These are phyloP conservation scores for Rhineura floridana DNA, from an alignment of 2,113 vertebrate species.

Conservation along the genomic window DNA sequence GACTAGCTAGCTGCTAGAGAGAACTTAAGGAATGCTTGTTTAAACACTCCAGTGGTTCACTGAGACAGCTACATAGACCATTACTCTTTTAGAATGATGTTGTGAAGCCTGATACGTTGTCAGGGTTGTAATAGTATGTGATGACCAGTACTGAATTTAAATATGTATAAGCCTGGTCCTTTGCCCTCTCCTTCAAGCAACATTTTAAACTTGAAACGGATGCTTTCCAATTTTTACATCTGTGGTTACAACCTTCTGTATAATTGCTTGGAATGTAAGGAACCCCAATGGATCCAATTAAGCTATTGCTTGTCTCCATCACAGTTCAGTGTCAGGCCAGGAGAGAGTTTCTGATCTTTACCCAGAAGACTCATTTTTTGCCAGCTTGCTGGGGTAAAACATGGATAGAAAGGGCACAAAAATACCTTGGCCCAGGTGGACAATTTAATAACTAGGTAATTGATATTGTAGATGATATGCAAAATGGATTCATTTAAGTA, in stretches of 20 bases:
- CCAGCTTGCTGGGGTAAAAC: background rate
- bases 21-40: background rate
- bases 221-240: constrained; percentile 30
- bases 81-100: background rate
- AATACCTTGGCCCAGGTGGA: background rate
- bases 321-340: constrained; percentile 5
- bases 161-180: background rate
- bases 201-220: background rate
- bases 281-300: constrained; percentile 46
- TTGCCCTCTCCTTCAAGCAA: constrained; percentile 11
- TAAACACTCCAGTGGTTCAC: background rate
- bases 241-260: constrained; percentile 9
- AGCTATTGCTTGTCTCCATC: constrained; percentile 36
- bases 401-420: constrained; percentile 27
- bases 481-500: background rate
- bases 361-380: constrained; percentile 34
- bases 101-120: background rate
- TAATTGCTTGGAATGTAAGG: constrained; percentile 41
- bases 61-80: background rate
- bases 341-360: constrained; percentile 18
- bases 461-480: background rate
- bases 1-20: background rate
- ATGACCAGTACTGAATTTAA: constrained; percentile 14
- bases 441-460: constrained; percentile 5
- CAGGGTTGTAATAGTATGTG: background rate